Base-by-base conservation (phyloP, 2,888 invertebrate species). In the Acanthosepion pharaonis region DNA sequence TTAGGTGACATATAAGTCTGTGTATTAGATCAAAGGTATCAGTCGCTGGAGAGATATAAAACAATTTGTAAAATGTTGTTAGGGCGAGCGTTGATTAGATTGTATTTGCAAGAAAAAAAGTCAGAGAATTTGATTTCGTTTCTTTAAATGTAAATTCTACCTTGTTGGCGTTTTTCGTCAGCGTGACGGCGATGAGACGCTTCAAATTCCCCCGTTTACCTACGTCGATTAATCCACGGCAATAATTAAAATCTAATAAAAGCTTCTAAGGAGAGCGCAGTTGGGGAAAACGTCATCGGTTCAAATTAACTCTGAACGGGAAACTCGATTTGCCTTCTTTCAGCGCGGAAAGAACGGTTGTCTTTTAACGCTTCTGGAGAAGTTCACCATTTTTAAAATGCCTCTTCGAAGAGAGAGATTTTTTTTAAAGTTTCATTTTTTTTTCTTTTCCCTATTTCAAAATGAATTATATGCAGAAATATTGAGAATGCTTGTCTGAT, bases 181-280 rank as follows among this genome's bases (percentile, higher is more conserved):
- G 20, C 4, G 55, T 0, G 15, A 28, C n/a, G 78, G 28, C 78
- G 6, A 78, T 78, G 8, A 55, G 78, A 28, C 3, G 64, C 4
- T 25, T 28, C 25, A 4, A 28, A 8, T 5, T 25, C 25, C 64
- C 25, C 25, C 64, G 8, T 25, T 8, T 25, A 28, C 25, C 8
- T 23, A 23, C 64, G 64, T 64, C 42, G 3, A 3, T 42, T 42
- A 42, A 42, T 42, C 42, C 42, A 9, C 33, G 78, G 28, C 78
- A n/a, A n/a, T 78, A 78, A 78, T 78, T 78, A 78, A 78, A 78
- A 78, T 78, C 78, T 78, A 78, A 78, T 78, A 78, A 78, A 78
- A 25, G 28, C 78, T 78, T 78, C n/a, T 28, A 28, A 78, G 1
- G 78, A n/a, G 9, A 28, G 55, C 28, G n/a, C 28, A 78, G 78